Evolutionary conservation across 64 coral and sea anemone species (phyloP), one percentile per base, ranked within the genome.

Genomic region (Dendrophyllia cribrosa): DNA sequence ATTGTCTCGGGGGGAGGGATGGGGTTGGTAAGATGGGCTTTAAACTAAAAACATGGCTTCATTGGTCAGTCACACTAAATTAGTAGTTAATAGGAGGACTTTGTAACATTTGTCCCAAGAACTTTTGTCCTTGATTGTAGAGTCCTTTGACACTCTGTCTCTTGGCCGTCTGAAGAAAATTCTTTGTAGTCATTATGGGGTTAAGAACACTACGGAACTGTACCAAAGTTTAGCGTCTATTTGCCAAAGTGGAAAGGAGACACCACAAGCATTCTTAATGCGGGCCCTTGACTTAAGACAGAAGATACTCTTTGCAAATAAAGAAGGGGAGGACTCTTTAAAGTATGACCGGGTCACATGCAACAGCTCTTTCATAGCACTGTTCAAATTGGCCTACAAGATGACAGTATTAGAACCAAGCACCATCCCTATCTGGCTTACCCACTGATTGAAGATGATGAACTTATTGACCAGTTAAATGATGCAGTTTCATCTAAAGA

Each of bases 131-230:
- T n/a, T n/a, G n/a, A n/a, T n/a, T n/a, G n/a, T n/a, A 13, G 90
- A 92, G 61, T 84, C 90, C 24, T 76, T 68, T 58, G 44, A 92
- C 58, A 60, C 59, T 92, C 59, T 92, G 6, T 66, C 55, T 6
- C 81, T 92, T 75, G 67, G 75, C 22, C 70, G 55, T 6, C 83
- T 69, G n/a, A n/a, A n/a, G n/a, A n/a, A n/a, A n/a, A n/a, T n/a
- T n/a, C n/a, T n/a, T 52, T 46, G 82, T 49, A 89, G 87, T 89
- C 87, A 89, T 63, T 77, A 89, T 78, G 87, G 74, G 56, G 87
- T 78, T 49, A 78, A 89, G 74, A 66, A 77, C 19, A 67, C 50
- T 65, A 52, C 59, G 60, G 76, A 92, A 68, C 21, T 86, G 64
- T 77, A 86, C 63, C 81, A 86, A 13, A 76, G 55, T 76, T 51